Conservation (phyloP, 2,113 vertebrate species). For the Dromiciops gliroides region DNA sequence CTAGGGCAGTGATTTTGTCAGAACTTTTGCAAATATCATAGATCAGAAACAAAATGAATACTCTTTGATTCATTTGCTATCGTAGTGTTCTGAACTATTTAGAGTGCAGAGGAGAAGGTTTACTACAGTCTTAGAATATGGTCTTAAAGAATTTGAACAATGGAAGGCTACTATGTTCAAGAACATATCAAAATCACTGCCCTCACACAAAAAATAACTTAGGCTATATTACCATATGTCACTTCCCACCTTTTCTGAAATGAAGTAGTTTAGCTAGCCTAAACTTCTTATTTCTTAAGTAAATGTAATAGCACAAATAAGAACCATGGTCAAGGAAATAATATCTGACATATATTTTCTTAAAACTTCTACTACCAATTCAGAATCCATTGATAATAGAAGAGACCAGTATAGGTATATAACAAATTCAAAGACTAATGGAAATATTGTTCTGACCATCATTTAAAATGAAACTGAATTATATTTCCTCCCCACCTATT, state of each 20-base stretch:
- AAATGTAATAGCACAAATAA: slow-evolving; percentile 57
- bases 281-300: slow-evolving; percentile 48
- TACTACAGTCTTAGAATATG: neutral
- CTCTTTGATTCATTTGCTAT: neutral
- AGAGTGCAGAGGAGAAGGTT: neutral
- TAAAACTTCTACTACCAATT: slow-evolving; percentile 43
- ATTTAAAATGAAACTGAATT: neutral
- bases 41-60: slow-evolving; percentile 19
- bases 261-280: slow-evolving; percentile 35
- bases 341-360: slow-evolving; percentile 23
- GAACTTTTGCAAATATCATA: slow-evolving; percentile 38
- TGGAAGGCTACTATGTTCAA: slow-evolving; percentile 9
- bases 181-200: slow-evolving; percentile 66
- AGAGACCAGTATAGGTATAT: slow-evolving; percentile 12
- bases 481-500: slow-evolving; percentile 12
- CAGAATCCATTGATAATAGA: neutral
- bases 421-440: neutral
- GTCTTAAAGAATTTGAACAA: slow-evolving; percentile 41
- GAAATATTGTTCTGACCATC: neutral
- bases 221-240: slow-evolving; percentile 26
- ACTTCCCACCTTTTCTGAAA: slow-evolving; percentile 52
- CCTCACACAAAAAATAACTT: slow-evolving; percentile 15
- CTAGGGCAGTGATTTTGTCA: slow-evolving; percentile 58
- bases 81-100: neutral
- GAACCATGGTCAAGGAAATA: slow-evolving; percentile 21